Percentiles rank a stretch among this genome's conserved stretches.
Evolutionary conservation across 2,888 invertebrate species (phyloP).

Genomic region (Vesta saturnalis): DNA sequence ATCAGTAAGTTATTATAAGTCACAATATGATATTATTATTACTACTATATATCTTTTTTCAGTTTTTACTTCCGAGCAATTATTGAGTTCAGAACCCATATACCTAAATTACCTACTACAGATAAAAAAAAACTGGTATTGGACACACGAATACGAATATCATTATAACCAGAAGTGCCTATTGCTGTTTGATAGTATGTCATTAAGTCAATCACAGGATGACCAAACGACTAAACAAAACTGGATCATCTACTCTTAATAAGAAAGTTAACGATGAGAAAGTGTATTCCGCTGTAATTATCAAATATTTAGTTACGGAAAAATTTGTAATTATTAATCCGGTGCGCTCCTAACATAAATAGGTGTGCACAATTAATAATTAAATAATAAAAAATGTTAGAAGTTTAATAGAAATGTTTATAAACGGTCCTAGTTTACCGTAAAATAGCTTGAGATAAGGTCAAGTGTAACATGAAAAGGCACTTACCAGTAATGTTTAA

Average conservation of each 20-base stretch:
- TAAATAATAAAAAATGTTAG: background rate
- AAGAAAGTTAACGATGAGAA: slow-evolving; percentile 1
- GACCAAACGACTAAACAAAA: background rate
- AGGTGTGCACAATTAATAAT: no score
- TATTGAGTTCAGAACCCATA: no score
- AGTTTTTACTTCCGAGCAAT: no score
- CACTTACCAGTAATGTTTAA: slow-evolving; percentile 59
- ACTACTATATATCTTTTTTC: no score
- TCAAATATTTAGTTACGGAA: background rate
- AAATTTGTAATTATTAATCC: no score
- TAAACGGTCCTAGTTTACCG: slow-evolving; percentile 3
- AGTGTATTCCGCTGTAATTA: background rate
- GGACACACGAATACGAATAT: background rate
- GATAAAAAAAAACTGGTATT: background rate
- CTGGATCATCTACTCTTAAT: background rate
- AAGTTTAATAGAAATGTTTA: background rate
- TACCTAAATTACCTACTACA: no score
- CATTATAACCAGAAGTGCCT: background rate
- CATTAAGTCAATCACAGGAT: background rate
- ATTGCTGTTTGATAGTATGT: background rate
- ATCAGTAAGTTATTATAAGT: no score
- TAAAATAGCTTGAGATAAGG: slow-evolving; percentile 6
- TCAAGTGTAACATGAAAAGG: slow-evolving; percentile 14
- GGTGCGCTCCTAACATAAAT: no score
- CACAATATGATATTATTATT: no score